phyloP scores from a whole-genome alignment of 2,113 vertebrate genomes.

The Parotia lawesii region DNA sequence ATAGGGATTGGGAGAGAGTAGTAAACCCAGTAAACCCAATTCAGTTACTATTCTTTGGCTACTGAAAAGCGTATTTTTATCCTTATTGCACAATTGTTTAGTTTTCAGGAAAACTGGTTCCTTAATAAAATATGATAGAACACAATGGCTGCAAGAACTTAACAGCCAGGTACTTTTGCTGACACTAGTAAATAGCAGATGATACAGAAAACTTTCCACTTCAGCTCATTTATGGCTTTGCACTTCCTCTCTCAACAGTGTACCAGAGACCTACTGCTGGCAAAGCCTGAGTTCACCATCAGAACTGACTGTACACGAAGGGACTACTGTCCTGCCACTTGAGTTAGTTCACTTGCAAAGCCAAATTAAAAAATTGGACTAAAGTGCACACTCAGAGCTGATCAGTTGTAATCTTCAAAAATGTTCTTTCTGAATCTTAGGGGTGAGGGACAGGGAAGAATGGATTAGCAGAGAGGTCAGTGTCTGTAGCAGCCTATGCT shows the following conservation, averaged over 20 bases:
- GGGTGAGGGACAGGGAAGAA: not conserved
- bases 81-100: not conserved
- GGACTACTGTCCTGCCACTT: not conserved
- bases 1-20: not conserved
- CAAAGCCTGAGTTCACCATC: not conserved
- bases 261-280: not conserved
- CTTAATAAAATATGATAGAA: not conserved
- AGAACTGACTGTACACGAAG: fast-evolving
- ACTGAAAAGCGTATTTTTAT: not conserved
- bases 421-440: not conserved
- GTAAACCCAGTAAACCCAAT: not conserved
- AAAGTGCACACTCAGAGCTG: not conserved
- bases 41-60: not conserved
- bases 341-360: not conserved
- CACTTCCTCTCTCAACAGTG: not conserved
- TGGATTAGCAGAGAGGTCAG: not conserved
- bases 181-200: not conserved
- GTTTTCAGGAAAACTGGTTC: not conserved
- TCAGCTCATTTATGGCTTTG: not conserved
- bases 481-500: not conserved
- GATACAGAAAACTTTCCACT: not conserved
- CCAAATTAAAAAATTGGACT: not conserved
- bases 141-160: not conserved
- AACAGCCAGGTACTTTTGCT: not conserved
- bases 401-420: not conserved